A percentile compares a stretch with the other conserved stretches of the same genome.
Evolutionary conservation across 2,888 invertebrate genomes (phyloP).

Genomic region (Strigamia transsilvanica): DNA sequence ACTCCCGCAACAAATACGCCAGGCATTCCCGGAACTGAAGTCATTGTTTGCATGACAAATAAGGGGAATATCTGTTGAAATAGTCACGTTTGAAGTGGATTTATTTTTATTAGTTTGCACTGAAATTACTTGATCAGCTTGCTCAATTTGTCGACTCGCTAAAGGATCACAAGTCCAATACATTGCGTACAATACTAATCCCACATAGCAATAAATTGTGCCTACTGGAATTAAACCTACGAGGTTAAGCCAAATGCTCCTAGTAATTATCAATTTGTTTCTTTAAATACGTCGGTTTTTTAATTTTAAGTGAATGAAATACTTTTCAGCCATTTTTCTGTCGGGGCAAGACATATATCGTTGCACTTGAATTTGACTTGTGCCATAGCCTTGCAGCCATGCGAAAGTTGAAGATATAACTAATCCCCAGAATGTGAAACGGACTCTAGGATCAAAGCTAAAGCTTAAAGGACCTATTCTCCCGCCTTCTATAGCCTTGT

Average conservation of each 20-base stretch:
- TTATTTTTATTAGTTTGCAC: neutral
- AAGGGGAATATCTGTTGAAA: constrained; percentile 81
- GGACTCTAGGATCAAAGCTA: constrained; percentile 40
- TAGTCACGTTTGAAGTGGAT: constrained; percentile 64
- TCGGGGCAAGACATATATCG: constrained; percentile 44
- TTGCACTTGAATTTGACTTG: constrained; percentile 49
- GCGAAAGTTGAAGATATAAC: neutral
- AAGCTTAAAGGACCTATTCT: constrained; percentile 19
- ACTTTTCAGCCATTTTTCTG: constrained; percentile 37
- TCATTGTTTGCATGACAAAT: constrained; percentile 84
- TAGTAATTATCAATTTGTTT: neutral
- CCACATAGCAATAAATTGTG: constrained; percentile 33
- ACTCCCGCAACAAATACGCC: constrained; percentile 92
- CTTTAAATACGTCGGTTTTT: neutral
- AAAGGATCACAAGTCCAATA: constrained; percentile 50
- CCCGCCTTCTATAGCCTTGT: constrained; percentile 32
- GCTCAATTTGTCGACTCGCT: constrained; percentile 36
- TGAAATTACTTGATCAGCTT: constrained; percentile 46
- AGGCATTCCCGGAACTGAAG: constrained; percentile 77
- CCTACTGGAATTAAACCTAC: neutral
- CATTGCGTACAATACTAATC: constrained; percentile 36
- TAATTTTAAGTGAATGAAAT: neutral
- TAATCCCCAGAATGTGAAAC: constrained; percentile 35
- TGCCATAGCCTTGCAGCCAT: constrained; percentile 50
- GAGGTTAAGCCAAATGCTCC: constrained; percentile 40